These are phyloP conservation scores for crab-eating macaque (Macaca fascicularis) DNA, from an alignment of 2,113 vertebrate species.

Conservation along the genomic window DNA sequence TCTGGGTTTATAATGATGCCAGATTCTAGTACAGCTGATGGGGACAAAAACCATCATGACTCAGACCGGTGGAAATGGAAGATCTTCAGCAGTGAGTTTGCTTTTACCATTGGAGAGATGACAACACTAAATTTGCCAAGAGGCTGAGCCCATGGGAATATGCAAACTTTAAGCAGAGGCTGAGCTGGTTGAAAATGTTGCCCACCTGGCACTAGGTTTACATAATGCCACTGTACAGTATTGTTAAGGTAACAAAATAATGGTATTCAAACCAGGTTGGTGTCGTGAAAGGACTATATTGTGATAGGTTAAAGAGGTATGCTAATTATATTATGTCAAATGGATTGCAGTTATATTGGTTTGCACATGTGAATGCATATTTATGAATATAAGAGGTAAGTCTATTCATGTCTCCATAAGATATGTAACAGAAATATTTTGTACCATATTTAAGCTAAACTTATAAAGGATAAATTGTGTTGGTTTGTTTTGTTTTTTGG, in stretches of 20 bases:
- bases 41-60: slow-evolving; percentile 58
- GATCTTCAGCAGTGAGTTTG: slow-evolving; percentile 71
- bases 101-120: slow-evolving; percentile 71
- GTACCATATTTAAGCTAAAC: not conserved
- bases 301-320: not conserved
- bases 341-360: not conserved
- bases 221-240: not conserved
- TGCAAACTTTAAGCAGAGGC: slow-evolving; percentile 64
- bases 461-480: slow-evolving; percentile 39
- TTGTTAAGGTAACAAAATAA: slow-evolving; percentile 11
- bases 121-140: slow-evolving; percentile 73
- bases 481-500: not conserved
- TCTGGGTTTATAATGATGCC: slow-evolving; percentile 53
- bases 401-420: not conserved
- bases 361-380: not conserved
- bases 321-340: not conserved
- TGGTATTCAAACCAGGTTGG: not conserved
- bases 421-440: slow-evolving; percentile 32
- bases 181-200: slow-evolving; percentile 54
- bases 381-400: slow-evolving; percentile 60
- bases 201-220: slow-evolving; percentile 46
- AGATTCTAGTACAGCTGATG: slow-evolving; percentile 67
- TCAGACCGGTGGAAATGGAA: slow-evolving; percentile 74
- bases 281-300: not conserved
- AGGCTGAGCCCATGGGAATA: slow-evolving; percentile 70